Base-by-base conservation (phyloP, 2,797 vertebrate genomes). In the Sebastes ruberrimus region DNA sequence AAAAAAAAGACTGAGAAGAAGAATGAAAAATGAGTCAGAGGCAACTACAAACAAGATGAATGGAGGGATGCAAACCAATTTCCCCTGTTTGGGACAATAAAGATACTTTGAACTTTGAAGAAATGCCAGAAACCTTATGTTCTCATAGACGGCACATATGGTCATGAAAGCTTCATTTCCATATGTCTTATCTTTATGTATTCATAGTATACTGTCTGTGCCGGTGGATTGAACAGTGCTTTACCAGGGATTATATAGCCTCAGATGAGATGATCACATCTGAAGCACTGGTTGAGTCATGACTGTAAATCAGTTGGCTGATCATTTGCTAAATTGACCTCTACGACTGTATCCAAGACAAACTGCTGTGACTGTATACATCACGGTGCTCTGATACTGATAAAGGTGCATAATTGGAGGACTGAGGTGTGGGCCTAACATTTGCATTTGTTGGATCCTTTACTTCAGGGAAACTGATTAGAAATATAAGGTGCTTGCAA, bases 21-120 rank as follows among this genome's bases (percentile, higher is more conserved):
- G 35, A 74, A 69, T 72, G 61, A 76, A 70, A 75, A 78, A 79
- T 64, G 71, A 82, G 33, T 65, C 23, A 6, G 30, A 68, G 14
- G 67, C 33, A 80, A 65, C 18, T 30, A 71, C 53, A 84, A 79
- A 83, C 59, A 82, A 78, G 68, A 83, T 76, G 81, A 83, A 86
- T 70, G 3, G 33, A 49, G 30, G 13, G 62, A 64, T 42, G 62
- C 22, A 64, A 42, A 33, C 35, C 62, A 9, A 16, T 42, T 64
- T 64, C 61, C 61, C 33, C 14, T 25, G 62, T 16, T 18, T 7
- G 35, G 22, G 14, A 64, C 14, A 42, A 27, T 42, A 10, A 42
- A 42, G 14, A 25, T 27, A 25, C 22, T 64, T 10, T 64, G 22
- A 64, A 35, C 32, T 63, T 35, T 35, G n/a, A 38, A 72, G 69